phyloP scores from a whole-genome alignment of 2,113 vertebrate species.

The Notothenia rossii region DNA sequence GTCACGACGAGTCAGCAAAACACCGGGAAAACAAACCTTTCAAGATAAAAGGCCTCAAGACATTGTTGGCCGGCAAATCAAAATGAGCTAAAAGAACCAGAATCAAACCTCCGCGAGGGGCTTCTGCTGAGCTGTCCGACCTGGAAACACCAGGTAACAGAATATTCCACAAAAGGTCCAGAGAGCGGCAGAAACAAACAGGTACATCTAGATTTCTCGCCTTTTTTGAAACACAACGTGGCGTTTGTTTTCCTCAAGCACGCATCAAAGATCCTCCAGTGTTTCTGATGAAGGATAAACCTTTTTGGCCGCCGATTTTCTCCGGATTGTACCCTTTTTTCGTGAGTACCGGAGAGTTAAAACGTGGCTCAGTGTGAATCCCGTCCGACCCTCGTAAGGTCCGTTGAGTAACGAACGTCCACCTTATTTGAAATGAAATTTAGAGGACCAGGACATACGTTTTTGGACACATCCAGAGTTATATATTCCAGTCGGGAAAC shows the following conservation, averaged over 20 bases:
- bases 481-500: neutral
- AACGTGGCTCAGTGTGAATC: too few relatives aligned
- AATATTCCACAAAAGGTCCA: conserved; percentile 13
- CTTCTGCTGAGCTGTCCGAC: neutral
- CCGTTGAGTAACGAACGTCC: neutral
- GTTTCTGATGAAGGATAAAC: too few relatives aligned
- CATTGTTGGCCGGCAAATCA: neutral
- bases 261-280: too few relatives aligned
- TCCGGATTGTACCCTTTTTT: neutral
- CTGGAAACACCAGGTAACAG: conserved; percentile 13
- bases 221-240: too few relatives aligned
- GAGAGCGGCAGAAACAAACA: neutral
- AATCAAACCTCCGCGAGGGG: neutral
- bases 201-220: neutral
- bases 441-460: neutral
- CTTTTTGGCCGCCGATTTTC: neutral
- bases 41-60: conserved; percentile 8
- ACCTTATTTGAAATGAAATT: neutral
- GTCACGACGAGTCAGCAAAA: neutral
- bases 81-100: neutral
- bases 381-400: neutral
- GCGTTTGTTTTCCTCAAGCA: too few relatives aligned
- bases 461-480: neutral
- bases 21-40: conserved; percentile 4
- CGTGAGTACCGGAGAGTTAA: too few relatives aligned